These are phyloP conservation scores for Sitobion miscanthi DNA, from an alignment of 1,140 invertebrate genomes.

Conservation along the genomic window DNA sequence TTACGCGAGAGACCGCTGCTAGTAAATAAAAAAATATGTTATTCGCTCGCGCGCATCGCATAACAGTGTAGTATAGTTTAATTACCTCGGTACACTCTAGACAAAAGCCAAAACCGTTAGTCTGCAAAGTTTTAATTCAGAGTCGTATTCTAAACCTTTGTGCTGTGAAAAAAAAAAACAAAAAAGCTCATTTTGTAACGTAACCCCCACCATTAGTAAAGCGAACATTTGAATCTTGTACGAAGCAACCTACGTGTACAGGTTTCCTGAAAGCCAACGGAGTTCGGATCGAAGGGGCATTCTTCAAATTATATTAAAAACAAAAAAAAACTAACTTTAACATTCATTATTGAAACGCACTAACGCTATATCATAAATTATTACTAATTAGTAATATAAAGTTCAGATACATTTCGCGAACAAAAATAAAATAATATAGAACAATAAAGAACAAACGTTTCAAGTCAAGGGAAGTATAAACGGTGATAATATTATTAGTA, in stretches of 20 bases:
- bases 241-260: neutral
- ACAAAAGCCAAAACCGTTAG: constrained; percentile 23
- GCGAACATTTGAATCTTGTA: neutral
- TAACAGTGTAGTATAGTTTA: constrained; percentile 30
- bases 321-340: neutral
- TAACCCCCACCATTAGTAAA: neutral
- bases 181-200: neutral
- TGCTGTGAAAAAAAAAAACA: neutral
- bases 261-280: neutral
- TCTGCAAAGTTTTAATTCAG: constrained; percentile 45
- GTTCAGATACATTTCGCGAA: neutral
- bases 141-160: neutral
- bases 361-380: neutral
- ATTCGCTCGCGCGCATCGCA: neutral
- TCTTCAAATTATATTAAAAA: neutral
- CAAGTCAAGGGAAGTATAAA: neutral
- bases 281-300: neutral
- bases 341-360: neutral
- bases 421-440: neutral
- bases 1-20: neutral
- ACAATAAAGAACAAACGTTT: constrained; percentile 16
- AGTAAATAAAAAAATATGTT: constrained; percentile 22
- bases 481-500: neutral
- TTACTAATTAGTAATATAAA: neutral
- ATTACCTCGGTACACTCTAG: constrained; percentile 21